Base-by-base conservation (phyloP, 1,140 invertebrate species). In the Akabosia matsudoensis region DNA sequence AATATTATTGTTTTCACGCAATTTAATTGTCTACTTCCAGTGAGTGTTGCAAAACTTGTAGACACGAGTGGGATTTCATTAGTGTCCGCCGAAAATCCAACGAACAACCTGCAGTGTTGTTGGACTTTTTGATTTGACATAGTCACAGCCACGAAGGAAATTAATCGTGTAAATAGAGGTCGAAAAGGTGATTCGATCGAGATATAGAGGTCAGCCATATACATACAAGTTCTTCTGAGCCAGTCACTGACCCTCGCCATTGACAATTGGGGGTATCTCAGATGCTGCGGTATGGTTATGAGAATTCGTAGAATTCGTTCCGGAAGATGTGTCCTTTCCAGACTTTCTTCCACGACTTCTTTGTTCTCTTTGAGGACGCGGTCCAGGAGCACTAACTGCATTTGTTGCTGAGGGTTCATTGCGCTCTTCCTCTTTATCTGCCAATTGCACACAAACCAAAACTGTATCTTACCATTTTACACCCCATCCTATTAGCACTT, bases 161-260 rank as follows among this genome's bases (percentile, higher is more conserved):
- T 7, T 45, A 45, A 45, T 10, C 37, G 18, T 45, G 37, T 45
- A 45, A 45, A n/a, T n/a, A n/a, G 7, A 45, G 18, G 7, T 45
- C 37, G 37, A 45, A 10, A 10, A 45, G 37, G 37, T 45, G 7
- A 18, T 45, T 45, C 37, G 37, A 45, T 45, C 37, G 37, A 45
- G 37, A 45, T 7, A 45, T 45, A 45, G 7, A 45, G 37, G 37
- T 45, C 37, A 45, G 37, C 37, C 37, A 18, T 45, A 45, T 45
- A 67, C 31, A 67, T 10, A 67, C n/a, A 10, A 10, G 3, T 67
- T 3, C 28, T 31, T 67, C 61, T 67, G 61, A 71, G 75, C 75
- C 75, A 71, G 70, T 76, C 75, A 76, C 75, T 76, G 75, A 45
- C 75, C 75, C 54, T 76, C 75, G 75, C 75, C 75, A 51, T 76